phyloP scores from a whole-genome alignment of 2,113 vertebrate genomes.

The Mus pahari region DNA sequence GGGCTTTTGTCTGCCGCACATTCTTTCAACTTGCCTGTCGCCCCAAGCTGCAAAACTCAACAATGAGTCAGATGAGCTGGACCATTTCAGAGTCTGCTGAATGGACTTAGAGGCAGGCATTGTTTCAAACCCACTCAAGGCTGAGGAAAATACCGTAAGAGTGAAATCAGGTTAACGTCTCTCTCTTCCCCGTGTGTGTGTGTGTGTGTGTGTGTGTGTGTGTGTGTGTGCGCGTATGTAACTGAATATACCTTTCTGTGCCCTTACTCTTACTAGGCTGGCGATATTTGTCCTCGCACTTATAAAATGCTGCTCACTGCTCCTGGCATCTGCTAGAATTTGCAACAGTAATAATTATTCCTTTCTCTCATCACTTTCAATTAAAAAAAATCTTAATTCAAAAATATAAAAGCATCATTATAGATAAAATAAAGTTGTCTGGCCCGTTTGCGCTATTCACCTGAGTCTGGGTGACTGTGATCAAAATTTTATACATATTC shows the following conservation, averaged over 20 bases:
- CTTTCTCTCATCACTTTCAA: slow-evolving; percentile 3
- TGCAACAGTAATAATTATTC: neutral
- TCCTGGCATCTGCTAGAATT: neutral
- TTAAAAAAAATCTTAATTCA: neutral
- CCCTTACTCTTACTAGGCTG: neutral
- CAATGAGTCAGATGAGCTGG: slow-evolving; percentile 60
- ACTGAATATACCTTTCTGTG: neutral
- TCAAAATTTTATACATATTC: neutral
- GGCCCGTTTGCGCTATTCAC: neutral
- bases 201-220: no score
- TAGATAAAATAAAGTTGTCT: neutral
- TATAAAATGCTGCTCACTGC: neutral
- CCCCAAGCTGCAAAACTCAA: slow-evolving; percentile 77
- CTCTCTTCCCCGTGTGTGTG: neutral
- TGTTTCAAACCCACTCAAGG: slow-evolving; percentile 52
- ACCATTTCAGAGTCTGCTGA: slow-evolving; percentile 47
- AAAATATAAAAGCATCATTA: neutral
- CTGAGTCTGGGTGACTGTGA: neutral
- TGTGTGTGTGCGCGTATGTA: neutral
- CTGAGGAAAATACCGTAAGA: slow-evolving; percentile 42
- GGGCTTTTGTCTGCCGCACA: slow-evolving; percentile 80
- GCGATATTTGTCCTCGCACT: slow-evolving; percentile 6
- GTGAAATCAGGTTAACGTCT: slow-evolving; percentile 2
- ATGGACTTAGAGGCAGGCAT: slow-evolving; percentile 55
- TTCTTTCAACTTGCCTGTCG: slow-evolving; percentile 83